Conservation (phyloP, 2,888 invertebrate genomes). For the Caenorhabditis drosophilae region DNA sequence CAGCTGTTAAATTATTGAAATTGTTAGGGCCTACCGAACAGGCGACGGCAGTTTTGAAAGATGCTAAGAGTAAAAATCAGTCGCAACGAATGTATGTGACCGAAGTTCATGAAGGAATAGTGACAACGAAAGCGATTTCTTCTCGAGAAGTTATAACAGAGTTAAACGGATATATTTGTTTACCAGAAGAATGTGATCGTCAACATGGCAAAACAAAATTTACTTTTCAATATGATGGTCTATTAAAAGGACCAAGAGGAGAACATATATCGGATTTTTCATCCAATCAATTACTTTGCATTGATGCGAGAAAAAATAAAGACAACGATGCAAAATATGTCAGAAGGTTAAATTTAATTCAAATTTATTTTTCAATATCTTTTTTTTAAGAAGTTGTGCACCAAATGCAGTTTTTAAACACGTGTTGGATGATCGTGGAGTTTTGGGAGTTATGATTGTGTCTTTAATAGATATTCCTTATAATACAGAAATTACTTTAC, state of each 20-base stretch:
- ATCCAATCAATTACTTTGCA: constrained; percentile 13
- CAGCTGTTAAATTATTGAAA: constrained; percentile 5
- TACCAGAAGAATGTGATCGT: constrained; percentile 14
- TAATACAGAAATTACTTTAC: constrained; percentile 31
- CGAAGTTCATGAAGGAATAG: constrained; percentile 19
- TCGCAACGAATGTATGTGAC: constrained; percentile 22
- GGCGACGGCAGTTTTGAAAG: constrained; percentile 15
- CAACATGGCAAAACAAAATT: constrained; percentile 8
- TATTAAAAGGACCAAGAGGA: constrained; percentile 31
- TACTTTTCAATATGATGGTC: constrained; percentile 27
- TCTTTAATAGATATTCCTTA: constrained; percentile 18
- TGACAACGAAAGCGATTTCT: constrained; percentile 5
- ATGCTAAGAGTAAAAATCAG: constrained; percentile 2
- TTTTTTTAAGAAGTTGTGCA: constrained; percentile 14
- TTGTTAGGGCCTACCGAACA: constrained; percentile 12
- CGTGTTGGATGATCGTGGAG: constrained; percentile 16
- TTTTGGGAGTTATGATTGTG: constrained; percentile 28
- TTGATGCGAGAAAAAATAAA: constrained; percentile 23
- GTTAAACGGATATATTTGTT: constrained; percentile 17
- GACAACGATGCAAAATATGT: constrained; percentile 25
- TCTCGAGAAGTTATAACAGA: constrained; percentile 19
- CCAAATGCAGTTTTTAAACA: constrained; percentile 40
- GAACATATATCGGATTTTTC: constrained; percentile 10
- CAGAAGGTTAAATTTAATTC: constrained; percentile 9
- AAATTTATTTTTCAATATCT: background rate